These are phyloP conservation scores for Uria aalge DNA, from an alignment of 2,113 vertebrate species.

Conservation along the genomic window DNA sequence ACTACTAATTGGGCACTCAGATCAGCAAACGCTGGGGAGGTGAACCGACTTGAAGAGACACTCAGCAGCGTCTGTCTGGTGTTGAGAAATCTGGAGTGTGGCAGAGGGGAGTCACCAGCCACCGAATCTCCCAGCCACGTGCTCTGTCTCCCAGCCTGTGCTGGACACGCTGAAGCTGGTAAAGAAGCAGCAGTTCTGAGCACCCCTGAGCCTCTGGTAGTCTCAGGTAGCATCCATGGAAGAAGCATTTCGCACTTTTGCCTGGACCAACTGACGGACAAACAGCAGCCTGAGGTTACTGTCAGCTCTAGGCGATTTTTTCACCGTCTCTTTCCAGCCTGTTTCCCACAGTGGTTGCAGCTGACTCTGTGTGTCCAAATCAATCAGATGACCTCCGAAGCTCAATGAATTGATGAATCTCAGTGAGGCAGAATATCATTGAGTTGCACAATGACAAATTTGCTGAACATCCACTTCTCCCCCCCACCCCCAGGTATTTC, in stretches of 20 bases:
- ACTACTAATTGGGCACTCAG: background rate
- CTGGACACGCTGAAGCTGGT: fast-evolving
- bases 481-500: fast-evolving
- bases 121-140: fast-evolving
- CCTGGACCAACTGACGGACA: background rate
- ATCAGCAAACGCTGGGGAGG: background rate
- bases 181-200: background rate
- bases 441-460: background rate
- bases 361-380: background rate
- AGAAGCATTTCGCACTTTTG: background rate
- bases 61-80: background rate
- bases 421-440: background rate
- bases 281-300: background rate
- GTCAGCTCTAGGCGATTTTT: background rate
- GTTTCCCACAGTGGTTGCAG: background rate
- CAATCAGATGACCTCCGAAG: background rate
- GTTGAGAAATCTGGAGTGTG: background rate
- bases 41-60: background rate
- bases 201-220: background rate
- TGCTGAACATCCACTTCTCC: background rate
- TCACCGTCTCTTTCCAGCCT: background rate
- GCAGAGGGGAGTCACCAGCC: fast-evolving
- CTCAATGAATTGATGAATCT: background rate
- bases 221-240: background rate
- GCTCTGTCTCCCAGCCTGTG: background rate